Conservation (phyloP, 1,140 invertebrate species). For the Achroia grisella region DNA sequence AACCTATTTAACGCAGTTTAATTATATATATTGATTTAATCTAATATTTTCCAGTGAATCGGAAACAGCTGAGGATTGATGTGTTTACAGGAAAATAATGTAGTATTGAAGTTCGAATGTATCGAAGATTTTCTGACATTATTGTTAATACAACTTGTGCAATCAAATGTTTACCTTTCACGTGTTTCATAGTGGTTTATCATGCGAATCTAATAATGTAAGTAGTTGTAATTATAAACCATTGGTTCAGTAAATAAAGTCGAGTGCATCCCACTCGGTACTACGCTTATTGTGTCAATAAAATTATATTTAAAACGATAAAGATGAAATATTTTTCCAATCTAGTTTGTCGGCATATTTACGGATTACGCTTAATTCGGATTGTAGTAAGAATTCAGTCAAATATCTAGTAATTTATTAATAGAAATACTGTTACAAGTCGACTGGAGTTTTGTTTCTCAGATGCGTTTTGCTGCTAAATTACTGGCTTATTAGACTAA, state of each 20-base stretch:
- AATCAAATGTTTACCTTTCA: conserved; percentile 6
- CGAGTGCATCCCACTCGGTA: conserved; percentile 21
- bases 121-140: no score
- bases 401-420: no score
- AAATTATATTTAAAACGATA: conserved; percentile 26
- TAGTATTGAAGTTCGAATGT: conserved; percentile 3
- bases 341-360: conserved; percentile 41
- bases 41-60: conserved; percentile 2
- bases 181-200: conserved; percentile 5
- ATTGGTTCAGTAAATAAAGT: conserved; percentile 8
- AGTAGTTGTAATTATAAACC: conserved; percentile 5
- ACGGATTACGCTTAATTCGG: no score
- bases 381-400: no score
- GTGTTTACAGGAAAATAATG: conserved; percentile 2
- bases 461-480: no score
- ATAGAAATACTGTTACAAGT: no score
- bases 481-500: no score
- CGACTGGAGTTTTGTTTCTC: no score
- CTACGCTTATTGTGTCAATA: conserved; percentile 49
- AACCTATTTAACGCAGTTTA: no score
- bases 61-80: conserved; percentile 1
- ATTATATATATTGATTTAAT: no score
- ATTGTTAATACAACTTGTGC: background rate
- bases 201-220: conserved; percentile 8
- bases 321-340: conserved; percentile 52